Base-by-base conservation (phyloP, 1,140 invertebrate species). In the Uloborus diversus region DNA sequence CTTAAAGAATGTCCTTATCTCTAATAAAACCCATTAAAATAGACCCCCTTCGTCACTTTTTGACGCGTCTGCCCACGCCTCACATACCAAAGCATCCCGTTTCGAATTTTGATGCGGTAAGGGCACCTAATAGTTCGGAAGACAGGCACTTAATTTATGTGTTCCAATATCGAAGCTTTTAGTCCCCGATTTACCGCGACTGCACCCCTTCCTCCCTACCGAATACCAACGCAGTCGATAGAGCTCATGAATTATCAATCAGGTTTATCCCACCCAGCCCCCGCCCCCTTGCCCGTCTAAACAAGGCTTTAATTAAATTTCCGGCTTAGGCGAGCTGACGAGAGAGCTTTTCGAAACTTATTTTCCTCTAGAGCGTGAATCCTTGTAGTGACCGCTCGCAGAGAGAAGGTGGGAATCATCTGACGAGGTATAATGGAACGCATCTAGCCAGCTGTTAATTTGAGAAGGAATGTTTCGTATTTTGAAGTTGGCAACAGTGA, bases 251-350 rank as follows among this genome's bases (percentile, higher is more conserved):
- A 71, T 71, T 71, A 71, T 71, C 69, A 71, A 71, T 71, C 69
- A 71, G 69, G 33, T 51, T 42, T 71, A n/a, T 23, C 30, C 56
- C n/a, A n/a, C n/a, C n/a, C n/a, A n/a, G n/a, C n/a, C n/a, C n/a
- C n/a, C n/a, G n/a, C n/a, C n/a, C n/a, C n/a, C n/a, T n/a, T n/a
- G n/a, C n/a, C 25, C 42, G 25, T 69, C 66, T 28, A 69, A 69
- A 69, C 66, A 69, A 69, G 47, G 56, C 69, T 35, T 71, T 71
- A 71, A 71, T 71, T 71, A 71, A 71, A 71, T 71, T 71, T 71
- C 69, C 28, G 59, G 59, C 56, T 35, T 37, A 25, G 25, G 13
- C 47, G 20, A 30, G 17, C 9, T 42, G 37, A 42, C 37, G 17
- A 42, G 37, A 9, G 17, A 17, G 37, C 37, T 13, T 9, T 13